These are phyloP conservation scores for Heliconius melpomene DNA, from an alignment of 1,140 invertebrate species.

Conservation along the genomic window DNA sequence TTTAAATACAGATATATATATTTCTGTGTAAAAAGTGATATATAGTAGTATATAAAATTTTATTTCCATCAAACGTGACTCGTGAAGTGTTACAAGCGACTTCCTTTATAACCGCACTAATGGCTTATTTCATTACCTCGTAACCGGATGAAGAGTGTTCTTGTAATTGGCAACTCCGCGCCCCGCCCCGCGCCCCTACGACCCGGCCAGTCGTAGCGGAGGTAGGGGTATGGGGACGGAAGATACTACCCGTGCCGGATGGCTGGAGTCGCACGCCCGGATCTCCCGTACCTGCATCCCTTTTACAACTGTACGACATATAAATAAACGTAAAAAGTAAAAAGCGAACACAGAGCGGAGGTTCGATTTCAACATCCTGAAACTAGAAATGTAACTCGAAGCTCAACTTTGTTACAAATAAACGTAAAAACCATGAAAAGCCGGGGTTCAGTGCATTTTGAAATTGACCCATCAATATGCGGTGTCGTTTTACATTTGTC, in stretches of 20 bases:
- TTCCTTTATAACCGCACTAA: conserved; percentile 39
- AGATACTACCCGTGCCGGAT: conserved; percentile 62
- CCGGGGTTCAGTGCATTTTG: conserved; percentile 17
- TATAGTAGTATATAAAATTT: background rate
- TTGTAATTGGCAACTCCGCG: conserved; percentile 55
- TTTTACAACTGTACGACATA: conserved; percentile 48
- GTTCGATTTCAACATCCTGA: conserved; percentile 35
- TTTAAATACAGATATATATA: background rate
- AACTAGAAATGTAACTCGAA: conserved; percentile 29
- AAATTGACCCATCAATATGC: conserved; percentile 23
- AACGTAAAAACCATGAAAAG: conserved; percentile 18
- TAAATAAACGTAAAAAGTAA: conserved; percentile 46
- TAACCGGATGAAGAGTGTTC: conserved; percentile 38
- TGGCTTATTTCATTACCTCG: conserved; percentile 41
- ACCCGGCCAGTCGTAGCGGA: conserved; percentile 66
- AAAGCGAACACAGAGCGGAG: conserved; percentile 13
- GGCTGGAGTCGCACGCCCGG: conserved; percentile 52
- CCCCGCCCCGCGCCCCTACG: conserved; percentile 63
- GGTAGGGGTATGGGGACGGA: conserved; percentile 59
- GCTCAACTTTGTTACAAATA: conserved; percentile 21
- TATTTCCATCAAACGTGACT: background rate
- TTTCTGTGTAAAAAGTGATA: background rate
- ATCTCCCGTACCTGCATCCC: conserved; percentile 53
- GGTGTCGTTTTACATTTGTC: conserved; percentile 19
- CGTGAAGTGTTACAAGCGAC: conserved; percentile 25